A percentile compares a stretch with the other conserved stretches of the same genome.
Evolutionary conservation across 2,113 vertebrate genomes (phyloP).

Genomic region (Psammodynastes pulverulentus): DNA sequence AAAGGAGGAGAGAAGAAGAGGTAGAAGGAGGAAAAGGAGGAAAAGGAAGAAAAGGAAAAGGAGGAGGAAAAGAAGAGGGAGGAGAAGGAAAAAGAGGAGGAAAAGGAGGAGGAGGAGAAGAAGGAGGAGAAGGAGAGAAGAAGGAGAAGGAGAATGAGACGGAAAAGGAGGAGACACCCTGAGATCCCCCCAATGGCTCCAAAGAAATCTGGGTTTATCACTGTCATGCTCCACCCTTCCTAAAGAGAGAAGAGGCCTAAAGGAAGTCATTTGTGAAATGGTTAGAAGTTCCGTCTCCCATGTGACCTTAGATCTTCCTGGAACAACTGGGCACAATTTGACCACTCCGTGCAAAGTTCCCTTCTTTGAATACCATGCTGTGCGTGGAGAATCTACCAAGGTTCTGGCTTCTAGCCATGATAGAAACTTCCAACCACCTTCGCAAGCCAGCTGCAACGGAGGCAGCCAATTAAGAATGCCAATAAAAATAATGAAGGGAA

Average conservation of each 20-base stretch:
- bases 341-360: background rate
- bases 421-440: background rate
- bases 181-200: background rate
- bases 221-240: background rate
- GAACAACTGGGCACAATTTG: background rate
- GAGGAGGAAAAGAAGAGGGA: too few relatives aligned
- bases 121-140: background rate
- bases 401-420: background rate
- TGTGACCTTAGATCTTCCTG: background rate
- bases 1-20: too few relatives aligned
- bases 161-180: background rate
- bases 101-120: background rate
- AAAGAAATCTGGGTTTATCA: background rate
- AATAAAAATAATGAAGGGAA: conserved; percentile 40
- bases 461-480: conserved; percentile 16
- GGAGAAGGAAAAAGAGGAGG: too few relatives aligned
- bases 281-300: background rate
- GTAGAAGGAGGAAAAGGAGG: fast-evolving
- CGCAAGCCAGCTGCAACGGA: fast-evolving
- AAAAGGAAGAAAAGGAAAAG: fast-evolving
- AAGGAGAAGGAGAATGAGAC: fast-evolving
- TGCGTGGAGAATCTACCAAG: background rate
- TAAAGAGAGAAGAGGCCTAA: background rate
- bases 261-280: background rate
- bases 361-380: fast-evolving